These are phyloP conservation scores for Bathynomus jamesi DNA, from an alignment of 1,140 invertebrate genomes.

Conservation along the genomic window DNA sequence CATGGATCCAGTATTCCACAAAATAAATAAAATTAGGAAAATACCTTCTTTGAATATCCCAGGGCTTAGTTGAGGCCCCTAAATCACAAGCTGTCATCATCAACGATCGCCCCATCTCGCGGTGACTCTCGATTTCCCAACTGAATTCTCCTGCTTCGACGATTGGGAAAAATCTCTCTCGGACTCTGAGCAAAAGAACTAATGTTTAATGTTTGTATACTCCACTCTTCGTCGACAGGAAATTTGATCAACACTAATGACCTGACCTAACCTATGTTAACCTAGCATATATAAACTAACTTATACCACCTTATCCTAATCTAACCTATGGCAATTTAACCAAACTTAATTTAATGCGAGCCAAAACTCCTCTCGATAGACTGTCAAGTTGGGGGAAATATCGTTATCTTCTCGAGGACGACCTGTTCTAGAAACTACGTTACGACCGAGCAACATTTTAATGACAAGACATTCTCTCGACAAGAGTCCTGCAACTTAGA, in stretches of 20 bases:
- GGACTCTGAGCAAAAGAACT: slow-evolving; percentile 54
- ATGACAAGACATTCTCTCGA: too few relatives aligned
- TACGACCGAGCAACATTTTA: too few relatives aligned
- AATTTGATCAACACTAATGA: neutral
- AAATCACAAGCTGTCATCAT: slow-evolving; percentile 95
- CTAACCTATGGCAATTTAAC: neutral
- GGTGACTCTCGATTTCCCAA: slow-evolving; percentile 64
- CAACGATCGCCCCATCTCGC: slow-evolving; percentile 76
- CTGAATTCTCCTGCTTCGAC: slow-evolving; percentile 53
- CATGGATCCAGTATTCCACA: too few relatives aligned
- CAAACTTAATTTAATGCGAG: neutral
- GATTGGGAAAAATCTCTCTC: slow-evolving; percentile 69
- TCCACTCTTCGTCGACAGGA: too few relatives aligned
- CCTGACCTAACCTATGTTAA: neutral
- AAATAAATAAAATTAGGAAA: neutral
- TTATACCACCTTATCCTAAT: neutral
- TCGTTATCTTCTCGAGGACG: too few relatives aligned
- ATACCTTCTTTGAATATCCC: slow-evolving; percentile 77
- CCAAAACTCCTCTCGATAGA: too few relatives aligned
- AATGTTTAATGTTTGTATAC: too few relatives aligned
- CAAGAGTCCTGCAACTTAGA: too few relatives aligned
- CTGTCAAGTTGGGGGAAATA: too few relatives aligned
- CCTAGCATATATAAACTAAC: neutral
- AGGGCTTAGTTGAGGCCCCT: slow-evolving; percentile 90
- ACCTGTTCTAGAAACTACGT: too few relatives aligned